Evolutionary conservation across 2,113 vertebrate genomes (phyloP), one percentile per base, ranked within the genome.

Genomic region (Tichodroma muraria): DNA sequence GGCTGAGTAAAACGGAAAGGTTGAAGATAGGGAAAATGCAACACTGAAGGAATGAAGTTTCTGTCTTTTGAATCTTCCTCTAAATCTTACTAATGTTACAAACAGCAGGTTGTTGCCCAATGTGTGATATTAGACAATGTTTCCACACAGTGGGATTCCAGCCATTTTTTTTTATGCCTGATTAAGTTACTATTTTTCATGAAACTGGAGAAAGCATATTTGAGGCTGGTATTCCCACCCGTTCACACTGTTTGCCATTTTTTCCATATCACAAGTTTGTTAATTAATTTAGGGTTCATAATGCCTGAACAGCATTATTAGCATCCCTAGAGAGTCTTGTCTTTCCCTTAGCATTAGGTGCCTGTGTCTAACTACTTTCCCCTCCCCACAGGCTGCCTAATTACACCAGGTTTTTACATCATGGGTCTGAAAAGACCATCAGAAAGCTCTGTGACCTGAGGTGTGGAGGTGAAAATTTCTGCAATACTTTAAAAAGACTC

Each of bases 21-120:
- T 35, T 97, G 89, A 91, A 96, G 92, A 76, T 31, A 80, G 88
- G 93, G 86, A 97, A 96, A 96, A 96, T 88, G 38, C 54, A 93
- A 87, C 63, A 66, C 50, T 49, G 59, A 91, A 94, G 64, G 90
- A 96, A 94, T 77, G 45, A 96, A 12, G 12, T 53, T 88, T 96
- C 95, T 92, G 91, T 80, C 75, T 94, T 96, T 96, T 76, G 90
- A 94, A 93, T 96, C 88, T 91, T 95, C 86, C 23, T 82, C 33
- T 96, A 47, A 90, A 81, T 89, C 35, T 92, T 87, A 82, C 45
- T 89, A 85, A 49, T 70, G 76, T 93, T 86, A 83, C 85, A 86
- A 94, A 96, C 66, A 96, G 83, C 86, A 97, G 82, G 64, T 96
- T 97, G 60, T 89, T 85, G 91, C 76, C 93, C 87, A 96, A 25